Evolutionary conservation across 2,113 vertebrate species (phyloP), one percentile per base, ranked within the genome.

Genomic region (Taxidea taxus): DNA sequence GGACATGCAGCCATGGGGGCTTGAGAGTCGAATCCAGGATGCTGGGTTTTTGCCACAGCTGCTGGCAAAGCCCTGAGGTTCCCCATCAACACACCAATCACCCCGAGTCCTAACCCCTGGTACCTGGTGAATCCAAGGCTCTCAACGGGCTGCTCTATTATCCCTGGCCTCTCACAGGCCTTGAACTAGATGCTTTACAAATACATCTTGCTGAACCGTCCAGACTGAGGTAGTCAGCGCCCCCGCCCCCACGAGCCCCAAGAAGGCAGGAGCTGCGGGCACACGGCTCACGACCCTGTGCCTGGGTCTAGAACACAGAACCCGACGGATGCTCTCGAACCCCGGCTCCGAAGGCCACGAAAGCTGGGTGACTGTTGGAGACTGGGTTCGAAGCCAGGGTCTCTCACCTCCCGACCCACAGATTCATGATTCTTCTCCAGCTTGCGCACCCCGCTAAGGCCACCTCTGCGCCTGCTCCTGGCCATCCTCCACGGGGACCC

Each of bases 271-370:
- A 31, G 4, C 31, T 27, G 77, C 5, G 0, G 11, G 42, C 70
- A 2, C 2, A 4, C 18, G 9, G 37, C 10, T 37, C 27, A 42
- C 6, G 0, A 0, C 37, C 66, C 1, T 2, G 0, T 3, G 37
- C 14, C 4, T 18, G 70, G 0, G 13, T 27, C 90, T 9, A 12
- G 42, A 11, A 4, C 6, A 18, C n/a, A 60, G 42, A 14, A 29
- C 21, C 75, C 6, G 23, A 31, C 0, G 0, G 15, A 7, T 2
- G n/a, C 20, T 15, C 77, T 18, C 0, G 18, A 29, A 4, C 29
- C 49, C n/a, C 0, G 27, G 54, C 62, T 15, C 31, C 51, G 6
- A 49, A 44, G 62, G 72, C 31, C n/a, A 27, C 47, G 4, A 3
- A 16, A 14, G 37, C 31, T 2, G 1, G 0, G 6, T 9, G 31